A percentile compares a stretch with the other conserved stretches of the same genome.
These are phyloP conservation scores for Paraplagusia blochii DNA, from an alignment of 2,113 vertebrate species.

Conservation along the genomic window DNA sequence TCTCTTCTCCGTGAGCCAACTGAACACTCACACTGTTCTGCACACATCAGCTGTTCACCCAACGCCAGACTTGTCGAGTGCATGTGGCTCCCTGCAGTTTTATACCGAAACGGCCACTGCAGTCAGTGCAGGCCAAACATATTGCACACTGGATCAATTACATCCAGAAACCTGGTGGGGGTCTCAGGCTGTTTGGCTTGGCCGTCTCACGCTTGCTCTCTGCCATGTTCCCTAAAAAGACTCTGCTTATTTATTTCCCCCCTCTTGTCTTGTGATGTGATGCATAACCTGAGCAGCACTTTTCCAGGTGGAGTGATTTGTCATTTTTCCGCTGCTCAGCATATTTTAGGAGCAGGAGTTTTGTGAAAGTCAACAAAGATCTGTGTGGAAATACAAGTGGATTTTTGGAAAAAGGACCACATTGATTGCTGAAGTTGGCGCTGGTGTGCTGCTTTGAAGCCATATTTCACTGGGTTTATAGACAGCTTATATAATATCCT, in stretches of 20 bases:
- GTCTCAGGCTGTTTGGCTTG: slow-evolving; percentile 50
- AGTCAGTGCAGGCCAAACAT: slow-evolving; percentile 36
- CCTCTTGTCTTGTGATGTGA: slow-evolving; percentile 17
- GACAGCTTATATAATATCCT: slow-evolving; percentile 33
- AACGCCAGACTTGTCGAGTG: neutral
- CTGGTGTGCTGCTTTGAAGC: slow-evolving; percentile 12
- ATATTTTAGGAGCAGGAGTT: slow-evolving; percentile 26
- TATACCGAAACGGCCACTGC: slow-evolving; percentile 30
- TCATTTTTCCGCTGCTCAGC: slow-evolving; percentile 31
- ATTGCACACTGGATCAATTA: slow-evolving; percentile 53
- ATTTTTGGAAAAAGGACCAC: slow-evolving; percentile 4
- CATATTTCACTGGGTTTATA: slow-evolving; percentile 18
- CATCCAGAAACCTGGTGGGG: slow-evolving; percentile 51
- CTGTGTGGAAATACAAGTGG: slow-evolving; percentile 22
- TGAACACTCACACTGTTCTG: slow-evolving; percentile 23
- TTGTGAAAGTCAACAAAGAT: slow-evolving; percentile 29
- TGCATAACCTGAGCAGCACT: slow-evolving; percentile 20
- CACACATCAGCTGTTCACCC: slow-evolving; percentile 24
- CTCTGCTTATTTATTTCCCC: neutral
- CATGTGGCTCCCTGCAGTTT: slow-evolving; percentile 10
- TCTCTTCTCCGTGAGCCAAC: slow-evolving; percentile 33
- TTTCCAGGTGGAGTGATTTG: slow-evolving; percentile 12
- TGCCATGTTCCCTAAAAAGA: slow-evolving; percentile 46
- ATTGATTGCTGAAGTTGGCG: slow-evolving; percentile 32
- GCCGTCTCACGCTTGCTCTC: slow-evolving; percentile 46